Percentiles rank a stretch among this genome's conserved stretches.
These are phyloP conservation scores for Nylanderia fulva DNA, from an alignment of 1,140 invertebrate genomes.

Conservation along the genomic window DNA sequence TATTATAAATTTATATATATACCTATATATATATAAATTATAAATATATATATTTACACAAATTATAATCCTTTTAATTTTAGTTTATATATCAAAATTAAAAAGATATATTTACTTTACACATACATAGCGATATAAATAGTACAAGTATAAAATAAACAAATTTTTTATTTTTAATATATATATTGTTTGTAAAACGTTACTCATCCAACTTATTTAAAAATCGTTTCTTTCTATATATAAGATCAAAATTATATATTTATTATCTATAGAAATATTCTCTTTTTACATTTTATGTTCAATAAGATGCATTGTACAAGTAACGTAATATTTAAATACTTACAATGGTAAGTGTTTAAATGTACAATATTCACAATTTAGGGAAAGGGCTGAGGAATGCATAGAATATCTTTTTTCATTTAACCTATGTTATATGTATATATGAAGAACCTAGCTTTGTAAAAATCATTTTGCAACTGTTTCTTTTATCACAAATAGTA, in stretches of 20 bases:
- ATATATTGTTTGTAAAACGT: conserved; percentile 35
- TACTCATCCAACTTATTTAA: conserved; percentile 19
- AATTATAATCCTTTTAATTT: neutral
- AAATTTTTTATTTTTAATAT: conserved; percentile 27
- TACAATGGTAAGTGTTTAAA: conserved; percentile 62
- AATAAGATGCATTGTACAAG: conserved; percentile 57
- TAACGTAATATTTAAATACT: conserved; percentile 57
- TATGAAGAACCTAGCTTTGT: conserved; percentile 52
- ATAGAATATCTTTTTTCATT: conserved; percentile 48
- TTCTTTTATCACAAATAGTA: conserved; percentile 65
- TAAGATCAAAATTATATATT: conserved; percentile 75
- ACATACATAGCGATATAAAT: conserved; percentile 1
- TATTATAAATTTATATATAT: conserved; percentile 7
- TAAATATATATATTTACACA: neutral
- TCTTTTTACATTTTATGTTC: conserved; percentile 67
- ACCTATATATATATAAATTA: no score
- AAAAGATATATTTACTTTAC: neutral
- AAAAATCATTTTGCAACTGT: conserved; percentile 64
- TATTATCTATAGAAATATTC: conserved; percentile 67
- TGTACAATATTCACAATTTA: conserved; percentile 72
- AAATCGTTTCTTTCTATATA: conserved; percentile 12
- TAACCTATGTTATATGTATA: conserved; percentile 56
- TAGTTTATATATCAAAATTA: no score
- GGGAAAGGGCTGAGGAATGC: conserved; percentile 66
- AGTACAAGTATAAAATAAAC: neutral